phyloP scores from a whole-genome alignment of 1,140 invertebrate genomes.

The Heliconius eleuchia region DNA sequence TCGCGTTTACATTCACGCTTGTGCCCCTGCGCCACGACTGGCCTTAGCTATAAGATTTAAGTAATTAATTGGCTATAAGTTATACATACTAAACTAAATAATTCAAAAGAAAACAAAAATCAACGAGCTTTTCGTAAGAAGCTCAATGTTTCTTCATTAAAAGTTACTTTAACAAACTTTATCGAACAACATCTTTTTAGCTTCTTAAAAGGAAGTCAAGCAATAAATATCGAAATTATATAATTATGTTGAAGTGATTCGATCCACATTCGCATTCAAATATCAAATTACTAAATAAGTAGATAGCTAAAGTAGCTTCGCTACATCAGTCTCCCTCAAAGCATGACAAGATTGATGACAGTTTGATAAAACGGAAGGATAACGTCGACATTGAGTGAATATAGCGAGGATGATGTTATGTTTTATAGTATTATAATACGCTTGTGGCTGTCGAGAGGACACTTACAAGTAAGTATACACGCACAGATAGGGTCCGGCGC shows the following conservation, averaged over 20 bases:
- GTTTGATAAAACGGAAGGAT: slow-evolving; percentile 46
- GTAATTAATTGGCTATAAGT: not conserved
- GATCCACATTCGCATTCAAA: slow-evolving; percentile 10
- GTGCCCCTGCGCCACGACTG: no score
- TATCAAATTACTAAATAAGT: slow-evolving; percentile 35
- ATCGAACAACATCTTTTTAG: not conserved
- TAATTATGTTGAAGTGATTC: slow-evolving; percentile 9
- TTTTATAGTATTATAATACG: slow-evolving; percentile 24
- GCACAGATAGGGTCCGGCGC: not conserved
- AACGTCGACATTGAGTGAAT: slow-evolving; percentile 42
- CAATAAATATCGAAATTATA: slow-evolving; percentile 1
- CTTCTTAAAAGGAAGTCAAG: not conserved
- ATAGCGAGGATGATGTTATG: slow-evolving; percentile 33
- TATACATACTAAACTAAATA: not conserved
- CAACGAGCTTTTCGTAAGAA: not conserved
- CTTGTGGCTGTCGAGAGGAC: not conserved
- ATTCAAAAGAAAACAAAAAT: slow-evolving; percentile 5
- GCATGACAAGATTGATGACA: slow-evolving; percentile 47
- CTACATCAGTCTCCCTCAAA: slow-evolving; percentile 39
- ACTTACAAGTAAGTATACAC: not conserved
- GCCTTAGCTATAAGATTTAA: not conserved
- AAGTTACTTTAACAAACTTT: slow-evolving; percentile 6
- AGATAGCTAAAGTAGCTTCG: slow-evolving; percentile 39
- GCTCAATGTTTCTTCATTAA: slow-evolving; percentile 18
- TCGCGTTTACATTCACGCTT: no score